phyloP scores from a whole-genome alignment of 2,888 invertebrate genomes.

The Pandemis cinnamomeana region DNA sequence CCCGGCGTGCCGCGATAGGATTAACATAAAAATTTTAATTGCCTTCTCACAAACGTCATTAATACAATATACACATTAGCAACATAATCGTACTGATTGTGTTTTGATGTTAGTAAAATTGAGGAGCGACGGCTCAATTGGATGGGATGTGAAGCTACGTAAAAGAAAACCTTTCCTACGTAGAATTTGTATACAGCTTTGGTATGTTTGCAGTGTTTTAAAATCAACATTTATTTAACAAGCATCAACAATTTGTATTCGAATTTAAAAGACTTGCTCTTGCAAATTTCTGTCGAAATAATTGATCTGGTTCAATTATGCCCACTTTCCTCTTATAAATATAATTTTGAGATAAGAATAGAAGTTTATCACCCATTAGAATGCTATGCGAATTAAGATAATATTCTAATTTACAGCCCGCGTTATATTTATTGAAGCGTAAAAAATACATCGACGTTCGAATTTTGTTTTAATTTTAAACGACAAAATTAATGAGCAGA shows the following conservation, averaged over 20 bases:
- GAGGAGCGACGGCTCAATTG: conserved; percentile 28
- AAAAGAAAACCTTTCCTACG: neutral
- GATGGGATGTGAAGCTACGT: neutral
- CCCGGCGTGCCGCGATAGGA: conserved; percentile 53
- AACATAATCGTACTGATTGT: conserved; percentile 48
- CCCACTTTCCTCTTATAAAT: conserved; percentile 24
- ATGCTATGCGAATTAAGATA: conserved; percentile 42
- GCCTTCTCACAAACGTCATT: conserved; percentile 49
- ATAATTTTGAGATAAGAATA: conserved; percentile 36
- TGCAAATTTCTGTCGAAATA: neutral
- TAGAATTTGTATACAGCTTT: too few species aligned
- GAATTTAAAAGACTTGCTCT: neutral
- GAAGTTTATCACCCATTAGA: conserved; percentile 39
- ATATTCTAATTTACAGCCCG: conserved; percentile 39
- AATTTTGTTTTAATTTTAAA: conserved; percentile 27
- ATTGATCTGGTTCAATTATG: neutral
- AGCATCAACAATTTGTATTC: neutral
- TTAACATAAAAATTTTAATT: conserved; percentile 82
- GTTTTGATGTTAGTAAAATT: conserved; percentile 33
- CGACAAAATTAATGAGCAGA: conserved; percentile 22
- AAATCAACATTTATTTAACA: neutral
- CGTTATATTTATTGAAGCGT: conserved; percentile 21
- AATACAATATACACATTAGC: conserved; percentile 43
- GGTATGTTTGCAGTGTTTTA: neutral
- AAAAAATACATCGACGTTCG: conserved; percentile 16